Conservation (phyloP, 2,797 vertebrate genomes). For the Sebastiscus tertius region DNA sequence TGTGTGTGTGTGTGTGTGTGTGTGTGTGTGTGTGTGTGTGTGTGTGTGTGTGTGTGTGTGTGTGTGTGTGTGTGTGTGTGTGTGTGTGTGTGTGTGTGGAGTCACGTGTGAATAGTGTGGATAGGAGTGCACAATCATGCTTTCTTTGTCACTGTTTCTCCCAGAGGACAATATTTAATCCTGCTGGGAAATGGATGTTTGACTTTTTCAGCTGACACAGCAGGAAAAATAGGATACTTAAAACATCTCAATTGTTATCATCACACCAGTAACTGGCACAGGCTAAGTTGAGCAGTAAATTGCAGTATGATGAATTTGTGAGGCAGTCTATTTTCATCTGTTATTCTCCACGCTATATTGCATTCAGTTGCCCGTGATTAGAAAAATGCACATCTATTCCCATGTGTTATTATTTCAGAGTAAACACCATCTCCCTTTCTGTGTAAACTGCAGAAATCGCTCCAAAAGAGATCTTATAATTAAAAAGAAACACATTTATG, state of each 20-base stretch:
- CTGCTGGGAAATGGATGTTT: slow-evolving; percentile 13
- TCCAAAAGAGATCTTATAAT: background rate
- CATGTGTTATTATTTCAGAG: background rate
- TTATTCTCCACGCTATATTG: slow-evolving; percentile 1
- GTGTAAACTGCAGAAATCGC: background rate
- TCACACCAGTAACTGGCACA: slow-evolving; percentile 4
- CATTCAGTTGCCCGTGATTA: background rate
- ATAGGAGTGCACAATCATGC: slow-evolving; percentile 31
- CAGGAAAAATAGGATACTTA: background rate
- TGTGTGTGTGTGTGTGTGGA: slow-evolving; percentile 1
- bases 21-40: too few species aligned
- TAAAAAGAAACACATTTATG: background rate
- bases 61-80: too few species aligned
- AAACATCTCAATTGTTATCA: slow-evolving; percentile 17
- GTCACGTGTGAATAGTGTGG: slow-evolving; percentile 6
- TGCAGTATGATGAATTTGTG: slow-evolving; percentile 9
- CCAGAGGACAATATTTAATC: slow-evolving; percentile 18
- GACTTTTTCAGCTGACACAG: slow-evolving; percentile 3
- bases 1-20: too few species aligned
- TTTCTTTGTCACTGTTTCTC: slow-evolving; percentile 42
- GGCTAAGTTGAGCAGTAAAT: background rate
- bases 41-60: too few species aligned
- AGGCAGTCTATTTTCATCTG: slow-evolving; percentile 11
- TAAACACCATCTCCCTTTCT: background rate
- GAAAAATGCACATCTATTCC: background rate